Evolutionary conservation across 2,113 vertebrate genomes (phyloP).

Genomic region (Solenodon paradoxus): DNA sequence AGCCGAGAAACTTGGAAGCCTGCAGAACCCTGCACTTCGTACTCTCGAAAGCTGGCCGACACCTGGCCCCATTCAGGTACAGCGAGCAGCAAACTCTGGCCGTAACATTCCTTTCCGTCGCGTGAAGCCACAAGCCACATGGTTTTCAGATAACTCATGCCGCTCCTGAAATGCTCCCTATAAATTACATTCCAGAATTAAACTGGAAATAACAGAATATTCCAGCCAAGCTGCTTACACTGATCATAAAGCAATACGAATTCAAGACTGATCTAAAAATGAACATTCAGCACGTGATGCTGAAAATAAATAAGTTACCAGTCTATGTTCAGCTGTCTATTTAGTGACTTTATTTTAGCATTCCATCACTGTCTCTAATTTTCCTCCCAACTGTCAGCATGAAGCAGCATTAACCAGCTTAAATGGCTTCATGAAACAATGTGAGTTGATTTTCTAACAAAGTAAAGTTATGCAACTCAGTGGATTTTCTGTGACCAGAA

Average conservation of each 20-base stretch:
- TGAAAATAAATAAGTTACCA: slow-evolving; percentile 53
- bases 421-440: slow-evolving; percentile 41
- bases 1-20: too few species aligned
- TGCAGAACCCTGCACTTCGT: too few species aligned
- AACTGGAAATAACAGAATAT: slow-evolving; percentile 57
- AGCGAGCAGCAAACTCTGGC: too few species aligned
- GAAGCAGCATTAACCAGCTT: slow-evolving; percentile 24
- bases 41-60: too few species aligned
- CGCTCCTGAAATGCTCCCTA: slow-evolving; percentile 72
- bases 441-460: slow-evolving; percentile 50
- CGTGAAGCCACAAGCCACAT: slow-evolving; percentile 73
- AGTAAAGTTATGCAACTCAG: slow-evolving; percentile 58
- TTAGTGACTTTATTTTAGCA: slow-evolving; percentile 58
- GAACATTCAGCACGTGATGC: slow-evolving; percentile 49
- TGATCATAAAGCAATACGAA: background rate
- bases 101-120: background rate
- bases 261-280: slow-evolving; percentile 28
- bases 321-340: background rate
- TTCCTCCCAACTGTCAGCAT: slow-evolving; percentile 46
- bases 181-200: slow-evolving; percentile 76
- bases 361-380: slow-evolving; percentile 59
- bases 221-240: slow-evolving; percentile 53
- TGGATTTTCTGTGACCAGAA: slow-evolving; percentile 71
- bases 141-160: slow-evolving; percentile 75
- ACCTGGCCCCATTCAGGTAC: too few species aligned